These are phyloP conservation scores for Pseudomyrmex cubaensis DNA, from an alignment of 1,140 invertebrate species.

Conservation along the genomic window DNA sequence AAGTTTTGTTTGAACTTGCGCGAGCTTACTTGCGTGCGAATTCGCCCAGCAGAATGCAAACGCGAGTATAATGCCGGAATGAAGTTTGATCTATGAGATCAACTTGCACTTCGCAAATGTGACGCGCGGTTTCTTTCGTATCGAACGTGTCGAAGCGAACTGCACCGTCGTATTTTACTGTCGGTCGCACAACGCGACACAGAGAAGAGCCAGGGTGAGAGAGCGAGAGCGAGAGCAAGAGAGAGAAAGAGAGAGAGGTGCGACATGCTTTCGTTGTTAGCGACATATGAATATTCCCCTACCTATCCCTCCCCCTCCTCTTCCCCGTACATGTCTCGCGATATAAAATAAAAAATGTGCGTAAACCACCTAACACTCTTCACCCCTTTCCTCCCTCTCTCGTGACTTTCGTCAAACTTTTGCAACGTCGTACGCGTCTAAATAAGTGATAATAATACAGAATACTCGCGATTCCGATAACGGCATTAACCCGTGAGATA, in stretches of 20 bases:
- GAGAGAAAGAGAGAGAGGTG: neutral
- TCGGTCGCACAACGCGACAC: neutral
- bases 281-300: too few species aligned
- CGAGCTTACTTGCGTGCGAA: too few species aligned
- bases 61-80: too few species aligned
- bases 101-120: too few species aligned
- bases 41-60: too few species aligned
- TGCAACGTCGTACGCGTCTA: neutral
- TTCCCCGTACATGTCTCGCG: too few species aligned
- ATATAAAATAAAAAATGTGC: neutral
- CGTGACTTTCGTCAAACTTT: constrained; percentile 10
- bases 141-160: neutral
- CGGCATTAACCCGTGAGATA: neutral
- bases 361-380: too few species aligned
- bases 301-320: too few species aligned
- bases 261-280: constrained; percentile 5
- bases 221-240: neutral
- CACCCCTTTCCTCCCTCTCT: neutral
- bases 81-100: too few species aligned
- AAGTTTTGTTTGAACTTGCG: too few species aligned
- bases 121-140: neutral
- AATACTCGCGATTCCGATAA: neutral
- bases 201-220: neutral
- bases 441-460: neutral
- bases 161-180: constrained; percentile 13